These are phyloP conservation scores for Crossocerus cetratus DNA, from an alignment of 2,888 invertebrate species.

Conservation along the genomic window DNA sequence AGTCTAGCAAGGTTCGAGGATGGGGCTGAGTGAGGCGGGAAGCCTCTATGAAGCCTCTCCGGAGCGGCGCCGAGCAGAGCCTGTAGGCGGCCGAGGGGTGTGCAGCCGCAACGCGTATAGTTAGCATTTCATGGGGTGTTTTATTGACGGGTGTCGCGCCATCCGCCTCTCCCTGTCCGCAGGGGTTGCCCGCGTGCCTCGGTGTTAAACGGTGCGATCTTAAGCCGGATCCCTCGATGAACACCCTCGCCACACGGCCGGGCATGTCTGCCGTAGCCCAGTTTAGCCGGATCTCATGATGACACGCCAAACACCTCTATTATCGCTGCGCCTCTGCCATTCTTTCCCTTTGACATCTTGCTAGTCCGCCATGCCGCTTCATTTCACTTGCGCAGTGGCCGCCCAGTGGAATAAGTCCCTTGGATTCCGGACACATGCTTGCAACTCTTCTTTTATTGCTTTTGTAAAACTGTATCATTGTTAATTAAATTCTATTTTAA, in stretches of 20 bases:
- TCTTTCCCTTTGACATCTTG: conserved; percentile 22
- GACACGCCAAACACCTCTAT: conserved; percentile 54
- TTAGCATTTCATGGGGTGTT: conserved; percentile 69
- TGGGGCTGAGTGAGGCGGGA: neutral
- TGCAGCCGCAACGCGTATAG: conserved; percentile 65
- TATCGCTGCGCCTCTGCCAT: conserved; percentile 25
- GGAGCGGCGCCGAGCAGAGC: conserved; percentile 34
- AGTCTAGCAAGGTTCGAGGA: neutral
- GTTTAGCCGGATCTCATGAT: conserved; percentile 34
- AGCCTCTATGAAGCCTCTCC: conserved; percentile 14
- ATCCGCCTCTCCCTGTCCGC: conserved; percentile 40
- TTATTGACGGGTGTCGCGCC: conserved; percentile 68
- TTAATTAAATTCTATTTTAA: too few species aligned
- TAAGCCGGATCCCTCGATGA: conserved; percentile 64
- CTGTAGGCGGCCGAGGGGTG: conserved; percentile 24
- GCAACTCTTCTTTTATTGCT: too few species aligned
- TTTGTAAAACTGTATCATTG: too few species aligned
- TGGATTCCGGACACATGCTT: neutral
- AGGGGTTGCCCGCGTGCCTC: conserved; percentile 56
- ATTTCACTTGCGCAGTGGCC: neutral
- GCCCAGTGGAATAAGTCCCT: neutral
- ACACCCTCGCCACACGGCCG: conserved; percentile 41
- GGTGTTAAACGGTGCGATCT: conserved; percentile 69
- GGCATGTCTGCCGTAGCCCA: conserved; percentile 37
- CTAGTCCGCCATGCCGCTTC: neutral